phyloP scores from a whole-genome alignment of 2,113 vertebrate genomes.

The Myrmecobius fasciatus region DNA sequence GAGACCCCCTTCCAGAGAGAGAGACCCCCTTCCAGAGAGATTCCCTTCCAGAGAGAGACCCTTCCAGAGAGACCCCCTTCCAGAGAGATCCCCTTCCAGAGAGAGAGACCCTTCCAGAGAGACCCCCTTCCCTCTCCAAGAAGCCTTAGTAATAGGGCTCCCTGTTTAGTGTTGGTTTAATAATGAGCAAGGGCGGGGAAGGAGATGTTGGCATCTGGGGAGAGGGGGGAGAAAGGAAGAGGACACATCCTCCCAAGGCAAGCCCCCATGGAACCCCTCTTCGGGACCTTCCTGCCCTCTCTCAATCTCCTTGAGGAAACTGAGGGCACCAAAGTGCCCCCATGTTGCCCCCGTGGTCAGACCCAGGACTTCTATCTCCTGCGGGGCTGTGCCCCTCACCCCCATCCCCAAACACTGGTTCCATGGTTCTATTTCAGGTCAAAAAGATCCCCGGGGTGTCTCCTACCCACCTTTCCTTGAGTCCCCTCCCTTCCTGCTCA shows the following conservation, averaged over 20 bases:
- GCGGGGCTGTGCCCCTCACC: neutral
- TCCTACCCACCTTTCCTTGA: neutral
- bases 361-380: neutral
- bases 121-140: neutral
- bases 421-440: neutral
- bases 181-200: neutral
- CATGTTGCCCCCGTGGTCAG: neutral
- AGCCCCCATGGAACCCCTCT: too few species aligned
- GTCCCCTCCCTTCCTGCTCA: neutral
- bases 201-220: neutral
- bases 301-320: neutral
- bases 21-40: too few species aligned
- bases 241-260: neutral
- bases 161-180: neutral
- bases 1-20: too few species aligned
- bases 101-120: neutral
- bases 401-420: neutral
- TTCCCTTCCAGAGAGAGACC: too few species aligned
- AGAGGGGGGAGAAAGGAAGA: neutral
- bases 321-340: neutral
- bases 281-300: neutral
- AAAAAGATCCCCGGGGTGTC: neutral
- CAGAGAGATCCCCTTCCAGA: too few species aligned
- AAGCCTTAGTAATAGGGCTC: neutral
- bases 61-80: too few species aligned